phyloP scores from a whole-genome alignment of 1,140 invertebrate species.

The Agrypnia vestita region DNA sequence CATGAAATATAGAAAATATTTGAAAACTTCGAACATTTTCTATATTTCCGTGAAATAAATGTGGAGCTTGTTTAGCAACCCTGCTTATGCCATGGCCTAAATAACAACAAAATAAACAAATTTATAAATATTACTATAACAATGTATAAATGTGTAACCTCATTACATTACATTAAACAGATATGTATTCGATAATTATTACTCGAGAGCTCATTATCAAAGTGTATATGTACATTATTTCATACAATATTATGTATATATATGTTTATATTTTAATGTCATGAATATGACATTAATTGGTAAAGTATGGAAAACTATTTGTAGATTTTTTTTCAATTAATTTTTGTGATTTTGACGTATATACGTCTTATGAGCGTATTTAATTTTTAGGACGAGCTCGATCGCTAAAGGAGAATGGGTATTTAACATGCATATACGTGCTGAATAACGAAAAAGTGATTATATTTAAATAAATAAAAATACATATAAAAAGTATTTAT shows the following conservation, averaged over 20 bases:
- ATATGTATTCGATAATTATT: conserved; percentile 1
- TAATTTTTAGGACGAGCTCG: not conserved
- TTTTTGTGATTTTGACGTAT: not conserved
- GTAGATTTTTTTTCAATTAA: not conserved
- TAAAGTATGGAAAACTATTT: not conserved
- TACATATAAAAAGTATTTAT: too few species aligned
- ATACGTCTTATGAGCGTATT: not conserved
- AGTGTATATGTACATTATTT: not conserved
- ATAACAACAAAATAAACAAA: conserved; percentile 33
- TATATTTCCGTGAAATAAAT: conserved; percentile 33
- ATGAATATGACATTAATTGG: not conserved
- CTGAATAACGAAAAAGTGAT: too few species aligned
- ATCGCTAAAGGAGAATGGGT: too few species aligned
- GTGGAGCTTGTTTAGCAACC: conserved; percentile 47
- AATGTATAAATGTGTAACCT: not conserved
- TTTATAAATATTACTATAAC: conserved; percentile 19
- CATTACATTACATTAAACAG: not conserved
- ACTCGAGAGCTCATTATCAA: not conserved
- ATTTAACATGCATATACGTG: too few species aligned
- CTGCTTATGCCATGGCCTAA: conserved; percentile 48
- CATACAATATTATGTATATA: not conserved
- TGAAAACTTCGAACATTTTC: not conserved
- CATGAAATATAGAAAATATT: conserved; percentile 10
- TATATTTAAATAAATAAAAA: too few species aligned
- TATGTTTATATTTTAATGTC: not conserved